These are phyloP conservation scores for Amblyornis subalaris DNA, from an alignment of 2,113 vertebrate species.

Conservation along the genomic window DNA sequence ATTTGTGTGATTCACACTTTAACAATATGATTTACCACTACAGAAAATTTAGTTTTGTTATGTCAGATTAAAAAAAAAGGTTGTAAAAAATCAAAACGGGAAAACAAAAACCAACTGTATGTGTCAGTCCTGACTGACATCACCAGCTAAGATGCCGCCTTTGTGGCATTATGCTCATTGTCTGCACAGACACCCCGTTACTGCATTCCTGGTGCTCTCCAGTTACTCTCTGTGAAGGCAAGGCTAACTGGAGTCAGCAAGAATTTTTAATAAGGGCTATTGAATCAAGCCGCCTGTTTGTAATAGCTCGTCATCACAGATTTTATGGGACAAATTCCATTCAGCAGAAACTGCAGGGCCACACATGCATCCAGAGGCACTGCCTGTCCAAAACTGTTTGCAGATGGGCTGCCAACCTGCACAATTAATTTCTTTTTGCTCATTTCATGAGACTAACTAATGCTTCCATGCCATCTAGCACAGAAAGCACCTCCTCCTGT, in stretches of 20 bases:
- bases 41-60: neutral
- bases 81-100: neutral
- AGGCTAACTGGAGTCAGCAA: neutral
- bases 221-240: neutral
- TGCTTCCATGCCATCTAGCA: neutral
- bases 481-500: neutral
- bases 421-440: neutral
- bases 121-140: neutral
- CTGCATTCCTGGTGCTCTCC: neutral
- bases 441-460: neutral
- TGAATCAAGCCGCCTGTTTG: neutral
- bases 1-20: neutral
- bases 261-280: neutral
- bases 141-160: neutral
- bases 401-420: neutral
- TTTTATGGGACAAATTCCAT: conserved; percentile 6
- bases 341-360: neutral
- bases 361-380: neutral
- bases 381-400: neutral
- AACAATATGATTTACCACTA: neutral
- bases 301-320: neutral
- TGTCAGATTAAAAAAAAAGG: neutral
- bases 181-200: neutral
- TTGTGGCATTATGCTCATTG: neutral
- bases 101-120: neutral